Percentiles rank a stretch among this genome's conserved stretches.
Conservation (phyloP, 2,113 vertebrate species). For the Muntiacus reevesi region DNA sequence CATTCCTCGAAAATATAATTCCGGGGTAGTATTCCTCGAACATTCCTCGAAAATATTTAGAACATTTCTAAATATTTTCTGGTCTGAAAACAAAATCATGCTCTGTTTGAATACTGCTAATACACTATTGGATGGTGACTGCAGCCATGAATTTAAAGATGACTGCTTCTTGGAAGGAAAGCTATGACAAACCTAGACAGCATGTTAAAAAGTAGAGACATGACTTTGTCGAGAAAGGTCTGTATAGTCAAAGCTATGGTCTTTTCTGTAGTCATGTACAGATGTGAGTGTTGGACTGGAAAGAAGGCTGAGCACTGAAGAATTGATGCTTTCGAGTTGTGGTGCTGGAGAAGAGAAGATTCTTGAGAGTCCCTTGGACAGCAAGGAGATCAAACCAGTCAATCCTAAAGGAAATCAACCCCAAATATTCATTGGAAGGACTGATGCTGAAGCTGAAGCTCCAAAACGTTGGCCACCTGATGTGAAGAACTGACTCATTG, state of each 20-base stretch:
- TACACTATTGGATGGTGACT: not conserved
- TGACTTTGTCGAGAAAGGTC: not conserved
- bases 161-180: not conserved
- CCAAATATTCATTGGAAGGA: not conserved
- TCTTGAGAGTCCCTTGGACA: not conserved
- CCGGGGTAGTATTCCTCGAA: not conserved
- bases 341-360: not conserved
- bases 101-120: not conserved
- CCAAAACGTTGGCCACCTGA: not conserved
- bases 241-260: not conserved
- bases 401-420: not conserved
- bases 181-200: not conserved
- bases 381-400: not conserved
- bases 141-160: not conserved
- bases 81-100: not conserved
- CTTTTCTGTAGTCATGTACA: not conserved
- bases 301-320: not conserved
- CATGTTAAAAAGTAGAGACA: not conserved
- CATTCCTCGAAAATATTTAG: not conserved
- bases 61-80: not conserved
- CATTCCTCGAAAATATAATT: not conserved
- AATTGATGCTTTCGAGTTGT: not conserved
- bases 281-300: not conserved
- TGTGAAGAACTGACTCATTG: not conserved
- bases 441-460: not conserved